Evolutionary conservation across 2,888 invertebrate species (phyloP).

Genomic region (Rhagophthalmus giganteus): DNA sequence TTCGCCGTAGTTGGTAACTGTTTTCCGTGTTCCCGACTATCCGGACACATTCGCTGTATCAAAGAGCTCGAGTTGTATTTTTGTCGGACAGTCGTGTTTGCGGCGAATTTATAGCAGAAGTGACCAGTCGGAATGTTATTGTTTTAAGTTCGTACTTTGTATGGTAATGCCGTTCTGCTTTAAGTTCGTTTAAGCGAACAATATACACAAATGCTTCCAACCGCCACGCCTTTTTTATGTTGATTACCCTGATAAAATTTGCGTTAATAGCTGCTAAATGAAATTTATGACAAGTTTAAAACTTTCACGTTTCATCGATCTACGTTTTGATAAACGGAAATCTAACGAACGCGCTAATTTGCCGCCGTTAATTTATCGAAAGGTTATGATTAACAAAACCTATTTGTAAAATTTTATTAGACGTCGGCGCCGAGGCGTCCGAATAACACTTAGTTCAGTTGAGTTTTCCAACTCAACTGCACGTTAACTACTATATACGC

Average conservation of each 20-base stretch:
- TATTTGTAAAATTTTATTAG: too few relatives aligned
- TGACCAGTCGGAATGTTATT: conserved; percentile 45
- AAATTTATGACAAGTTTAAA: too few relatives aligned
- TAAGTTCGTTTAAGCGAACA: conserved; percentile 23
- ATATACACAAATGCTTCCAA: conserved; percentile 26
- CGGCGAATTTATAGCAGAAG: conserved; percentile 40
- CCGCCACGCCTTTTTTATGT: conserved; percentile 39
- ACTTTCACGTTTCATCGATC: too few relatives aligned
- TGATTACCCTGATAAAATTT: conserved; percentile 25
- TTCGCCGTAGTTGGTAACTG: too few relatives aligned
- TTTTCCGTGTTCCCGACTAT: conserved; percentile 14
- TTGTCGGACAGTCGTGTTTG: conserved; percentile 25
- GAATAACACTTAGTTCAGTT: too few relatives aligned
- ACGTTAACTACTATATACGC: too few relatives aligned
- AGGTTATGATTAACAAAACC: too few relatives aligned
- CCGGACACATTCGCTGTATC: conserved; percentile 18
- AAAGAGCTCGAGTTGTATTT: conserved; percentile 24
- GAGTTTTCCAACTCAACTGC: too few relatives aligned
- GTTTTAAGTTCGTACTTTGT: conserved; percentile 44
- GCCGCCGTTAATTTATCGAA: too few relatives aligned
- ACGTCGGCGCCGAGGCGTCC: too few relatives aligned
- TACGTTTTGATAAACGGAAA: too few relatives aligned
- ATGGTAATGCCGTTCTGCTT: conserved; percentile 40
- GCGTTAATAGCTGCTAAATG: conserved; percentile 21
- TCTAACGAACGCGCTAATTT: too few relatives aligned